Evolutionary conservation across 1,140 invertebrate species (phyloP).

Genomic region (Euwallacea fornicatus): DNA sequence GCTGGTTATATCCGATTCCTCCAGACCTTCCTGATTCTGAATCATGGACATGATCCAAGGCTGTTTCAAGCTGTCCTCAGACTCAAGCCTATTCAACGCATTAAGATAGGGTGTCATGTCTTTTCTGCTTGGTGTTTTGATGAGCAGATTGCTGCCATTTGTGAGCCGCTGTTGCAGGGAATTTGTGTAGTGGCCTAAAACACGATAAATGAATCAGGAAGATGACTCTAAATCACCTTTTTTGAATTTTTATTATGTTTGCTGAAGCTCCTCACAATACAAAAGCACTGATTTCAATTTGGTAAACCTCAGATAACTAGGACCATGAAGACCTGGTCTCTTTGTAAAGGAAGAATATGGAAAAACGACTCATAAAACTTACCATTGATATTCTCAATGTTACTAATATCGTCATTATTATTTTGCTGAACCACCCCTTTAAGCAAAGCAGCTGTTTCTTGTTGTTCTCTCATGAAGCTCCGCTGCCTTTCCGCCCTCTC

Average conservation of each 20-base stretch:
- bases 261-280: background rate
- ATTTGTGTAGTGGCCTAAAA: constrained; percentile 59
- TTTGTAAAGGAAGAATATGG: too few species aligned
- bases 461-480: constrained; percentile 77
- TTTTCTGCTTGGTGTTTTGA: constrained; percentile 56
- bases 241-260: background rate
- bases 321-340: too few species aligned
- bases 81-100: constrained; percentile 61
- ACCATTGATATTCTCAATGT: constrained; percentile 54
- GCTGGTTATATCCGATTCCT: constrained; percentile 58
- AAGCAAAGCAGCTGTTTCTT: constrained; percentile 61
- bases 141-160: constrained; percentile 55
- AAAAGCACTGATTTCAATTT: background rate
- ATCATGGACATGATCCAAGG: constrained; percentile 60
- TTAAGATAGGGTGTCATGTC: constrained; percentile 62
- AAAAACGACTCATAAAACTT: constrained; percentile 19
- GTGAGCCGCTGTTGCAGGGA: constrained; percentile 60
- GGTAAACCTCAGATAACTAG: too few species aligned
- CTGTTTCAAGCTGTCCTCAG: constrained; percentile 61
- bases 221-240: background rate
- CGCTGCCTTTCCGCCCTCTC: constrained; percentile 79
- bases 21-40: constrained; percentile 58
- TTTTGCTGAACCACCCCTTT: constrained; percentile 49
- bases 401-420: constrained; percentile 54
- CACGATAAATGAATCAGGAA: background rate